Evolutionary conservation across 92 coral and sea anemone genomes (phyloP).

Genomic region (Montipora capitata): DNA sequence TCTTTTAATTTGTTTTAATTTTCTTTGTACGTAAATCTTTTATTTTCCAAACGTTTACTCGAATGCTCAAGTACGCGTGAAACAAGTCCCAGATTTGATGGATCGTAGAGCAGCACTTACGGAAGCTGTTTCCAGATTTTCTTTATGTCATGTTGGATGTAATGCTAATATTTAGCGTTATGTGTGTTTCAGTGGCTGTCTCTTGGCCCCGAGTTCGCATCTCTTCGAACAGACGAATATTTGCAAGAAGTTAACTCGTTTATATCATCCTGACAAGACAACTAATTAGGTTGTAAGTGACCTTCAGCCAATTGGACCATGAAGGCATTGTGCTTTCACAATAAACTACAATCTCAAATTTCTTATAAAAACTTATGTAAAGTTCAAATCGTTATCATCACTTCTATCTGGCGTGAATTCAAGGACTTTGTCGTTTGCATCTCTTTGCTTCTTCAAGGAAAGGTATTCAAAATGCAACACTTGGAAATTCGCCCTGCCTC

Average conservation of each 20-base stretch:
- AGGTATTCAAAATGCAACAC: conserved; percentile 3
- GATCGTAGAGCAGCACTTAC: background rate
- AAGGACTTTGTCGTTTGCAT: too few species aligned
- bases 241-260: conserved; percentile 29
- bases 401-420: background rate
- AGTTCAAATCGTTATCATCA: conserved; percentile 19
- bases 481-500: conserved; percentile 65
- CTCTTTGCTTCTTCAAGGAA: background rate
- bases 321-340: conserved; percentile 6
- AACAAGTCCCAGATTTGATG: background rate
- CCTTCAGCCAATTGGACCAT: conserved; percentile 27
- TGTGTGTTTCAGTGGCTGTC: background rate
- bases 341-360: conserved; percentile 19
- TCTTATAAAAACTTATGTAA: conserved; percentile 26
- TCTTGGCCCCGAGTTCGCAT: background rate
- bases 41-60: background rate
- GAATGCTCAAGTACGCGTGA: conserved; percentile 22
- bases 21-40: background rate
- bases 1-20: background rate
- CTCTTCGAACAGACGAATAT: conserved; percentile 28
- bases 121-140: background rate
- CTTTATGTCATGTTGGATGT: background rate
- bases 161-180: background rate
- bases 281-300: conserved; percentile 35
- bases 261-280: conserved; percentile 14